Evolutionary conservation across 2,113 vertebrate species (phyloP).

Genomic region (Miniopterus natalensis): DNA sequence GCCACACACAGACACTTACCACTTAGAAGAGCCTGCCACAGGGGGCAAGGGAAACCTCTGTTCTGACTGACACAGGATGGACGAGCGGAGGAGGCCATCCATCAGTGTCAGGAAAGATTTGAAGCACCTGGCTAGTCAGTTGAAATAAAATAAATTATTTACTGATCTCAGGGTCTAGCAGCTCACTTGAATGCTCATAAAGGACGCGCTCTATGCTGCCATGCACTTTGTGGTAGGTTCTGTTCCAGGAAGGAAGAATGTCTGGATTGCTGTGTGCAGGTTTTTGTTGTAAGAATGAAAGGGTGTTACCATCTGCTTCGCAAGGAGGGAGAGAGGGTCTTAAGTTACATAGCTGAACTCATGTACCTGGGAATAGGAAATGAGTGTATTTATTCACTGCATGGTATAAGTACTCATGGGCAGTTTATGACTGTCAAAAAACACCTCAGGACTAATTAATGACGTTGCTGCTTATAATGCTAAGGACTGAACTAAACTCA

Average conservation of each 20-base stretch:
- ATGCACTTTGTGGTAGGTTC: neutral
- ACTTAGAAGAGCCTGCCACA: slow-evolving; percentile 51
- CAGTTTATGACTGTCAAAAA: slow-evolving; percentile 10
- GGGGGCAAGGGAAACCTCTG: slow-evolving; percentile 61
- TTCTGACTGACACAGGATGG: slow-evolving; percentile 68
- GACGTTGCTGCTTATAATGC: slow-evolving; percentile 6
- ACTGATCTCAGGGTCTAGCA: slow-evolving; percentile 75
- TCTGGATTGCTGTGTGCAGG: neutral
- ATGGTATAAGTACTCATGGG: neutral
- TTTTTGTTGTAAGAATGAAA: neutral
- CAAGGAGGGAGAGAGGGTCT: neutral
- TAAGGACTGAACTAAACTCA: neutral
- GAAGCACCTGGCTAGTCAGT: slow-evolving; percentile 75
- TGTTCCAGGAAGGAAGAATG: slow-evolving; percentile 30
- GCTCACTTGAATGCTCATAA: slow-evolving; percentile 58
- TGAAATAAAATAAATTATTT: slow-evolving; percentile 81
- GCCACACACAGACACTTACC: neutral
- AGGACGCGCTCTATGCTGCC: neutral
- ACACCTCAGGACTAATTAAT: neutral
- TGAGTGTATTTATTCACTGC: neutral
- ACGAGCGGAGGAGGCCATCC: slow-evolving; percentile 40
- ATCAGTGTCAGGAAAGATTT: slow-evolving; percentile 75
- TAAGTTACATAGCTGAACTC: neutral
- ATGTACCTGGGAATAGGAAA: neutral
- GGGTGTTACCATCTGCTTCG: neutral